Base-by-base conservation (phyloP, 2,797 vertebrate genomes). In the Leuciscus waleckii region DNA sequence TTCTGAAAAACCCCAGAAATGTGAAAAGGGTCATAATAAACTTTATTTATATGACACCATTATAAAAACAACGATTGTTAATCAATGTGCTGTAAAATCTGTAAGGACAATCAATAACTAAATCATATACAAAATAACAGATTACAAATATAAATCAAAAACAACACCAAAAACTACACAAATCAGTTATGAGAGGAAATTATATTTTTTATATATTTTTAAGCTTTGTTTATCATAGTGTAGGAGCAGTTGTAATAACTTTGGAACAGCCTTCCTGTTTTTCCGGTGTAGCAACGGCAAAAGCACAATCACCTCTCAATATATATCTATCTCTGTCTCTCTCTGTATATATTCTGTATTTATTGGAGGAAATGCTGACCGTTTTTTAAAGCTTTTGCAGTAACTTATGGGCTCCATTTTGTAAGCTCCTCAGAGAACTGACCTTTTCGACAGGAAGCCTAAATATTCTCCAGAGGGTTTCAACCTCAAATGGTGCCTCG, bases 381-480 rank as follows among this genome's bases (percentile, higher is more conserved):
- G 54, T 56, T 61, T 58, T 58, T 58, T 19, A 61, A 1, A 26
- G 35, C 13, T 17, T 77, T 54, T 56, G 51, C 19, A 37, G 54
- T 58, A 39, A 58, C 35, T 41, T 61, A 78, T 78, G 75, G 23
- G 37, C 23, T 41, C 54, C 14, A 7, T 13, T 78, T 78, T 61
- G 13, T 41, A 78, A 61, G 35, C 56, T 61, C 75, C 23, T 61
- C 75, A 43, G 54, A 78, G 23, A 61, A 41, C 35, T 78, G 75
- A 61, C 75, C 75, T 78, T 77, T 78, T 61, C 5, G 2, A 78
- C 23, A 61, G n/a, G 56, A 61, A 5, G 37, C 23, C 75, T 78
- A 78, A 19, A 78, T 78, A 41, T 78, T 61, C 23, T 41, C 23
- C 51, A 58, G 51, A 39, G 14, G n/a, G 7, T 61, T 41, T 61